Conservation (phyloP, 2,113 vertebrate genomes). For the Setophaga coronata region DNA sequence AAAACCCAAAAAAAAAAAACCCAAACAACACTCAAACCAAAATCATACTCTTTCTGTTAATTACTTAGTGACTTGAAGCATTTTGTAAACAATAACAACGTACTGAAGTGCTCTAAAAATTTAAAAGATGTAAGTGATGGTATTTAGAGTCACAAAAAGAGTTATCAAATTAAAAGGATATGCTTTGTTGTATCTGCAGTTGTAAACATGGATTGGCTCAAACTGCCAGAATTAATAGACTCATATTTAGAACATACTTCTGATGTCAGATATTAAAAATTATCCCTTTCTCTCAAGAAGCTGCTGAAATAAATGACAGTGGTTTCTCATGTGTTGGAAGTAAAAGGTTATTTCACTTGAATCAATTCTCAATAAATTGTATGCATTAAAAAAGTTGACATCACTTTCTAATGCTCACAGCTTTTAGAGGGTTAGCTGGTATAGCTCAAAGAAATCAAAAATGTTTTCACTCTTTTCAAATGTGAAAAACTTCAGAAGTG, state of each 20-base stretch:
- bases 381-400: not conserved
- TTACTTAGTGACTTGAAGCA: not conserved
- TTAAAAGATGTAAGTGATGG: not conserved
- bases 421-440: not conserved
- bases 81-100: not conserved
- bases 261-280: not conserved
- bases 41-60: not conserved
- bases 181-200: not conserved
- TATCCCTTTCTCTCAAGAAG: not conserved
- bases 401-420: not conserved
- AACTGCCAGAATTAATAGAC: not conserved
- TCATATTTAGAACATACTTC: not conserved
- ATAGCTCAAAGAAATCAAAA: not conserved
- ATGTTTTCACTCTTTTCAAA: not conserved
- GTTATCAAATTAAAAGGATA: not conserved
- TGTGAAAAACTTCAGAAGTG: rapidly evolving
- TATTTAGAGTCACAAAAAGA: not conserved
- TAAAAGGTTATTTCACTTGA: not conserved
- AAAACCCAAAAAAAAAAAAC: not conserved
- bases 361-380: not conserved
- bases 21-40: not conserved
- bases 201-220: not conserved
- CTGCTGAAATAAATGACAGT: not conserved
- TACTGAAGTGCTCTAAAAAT: not conserved
- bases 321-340: not conserved